phyloP scores from a whole-genome alignment of 1,140 invertebrate species.

The Nasonia vitripennis region DNA sequence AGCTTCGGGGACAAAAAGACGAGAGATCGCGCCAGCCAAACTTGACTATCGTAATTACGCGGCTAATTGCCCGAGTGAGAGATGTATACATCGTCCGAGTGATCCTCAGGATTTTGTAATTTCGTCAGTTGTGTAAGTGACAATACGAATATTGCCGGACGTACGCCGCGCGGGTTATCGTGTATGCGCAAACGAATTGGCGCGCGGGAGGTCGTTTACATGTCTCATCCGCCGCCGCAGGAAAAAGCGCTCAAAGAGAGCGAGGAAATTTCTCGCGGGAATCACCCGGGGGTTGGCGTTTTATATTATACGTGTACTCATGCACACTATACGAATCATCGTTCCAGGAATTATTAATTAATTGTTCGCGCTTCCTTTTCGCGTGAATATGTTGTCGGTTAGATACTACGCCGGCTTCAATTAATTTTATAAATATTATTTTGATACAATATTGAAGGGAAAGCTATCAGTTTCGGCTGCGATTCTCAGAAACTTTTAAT shows the following conservation, averaged over 20 bases:
- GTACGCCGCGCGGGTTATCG: too few relatives aligned
- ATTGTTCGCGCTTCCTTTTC: neutral
- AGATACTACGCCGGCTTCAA: neutral
- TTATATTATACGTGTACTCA: neutral
- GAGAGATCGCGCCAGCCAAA: neutral
- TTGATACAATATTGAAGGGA: neutral
- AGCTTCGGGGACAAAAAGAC: neutral
- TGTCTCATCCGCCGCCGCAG: too few relatives aligned
- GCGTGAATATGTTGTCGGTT: neutral
- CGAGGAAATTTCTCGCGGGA: neutral
- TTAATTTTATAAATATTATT: neutral
- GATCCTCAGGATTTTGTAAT: too few relatives aligned
- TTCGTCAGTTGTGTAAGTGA: too few relatives aligned
- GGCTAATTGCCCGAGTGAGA: slow-evolving; percentile 9
- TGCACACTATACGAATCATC: neutral
- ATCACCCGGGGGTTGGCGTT: neutral
- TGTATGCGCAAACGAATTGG: neutral
- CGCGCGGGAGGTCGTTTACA: neutral
- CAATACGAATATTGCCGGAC: neutral
- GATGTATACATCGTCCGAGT: neutral
- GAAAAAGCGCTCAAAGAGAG: neutral
- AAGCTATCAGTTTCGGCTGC: too few relatives aligned
- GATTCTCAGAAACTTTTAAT: too few relatives aligned
- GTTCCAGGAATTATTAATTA: neutral
- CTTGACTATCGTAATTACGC: slow-evolving; percentile 37